Percentiles rank a stretch among this genome's conserved stretches.
These are phyloP conservation scores for Lepidochitona cinerea DNA, from an alignment of 2,888 invertebrate genomes.

Conservation along the genomic window DNA sequence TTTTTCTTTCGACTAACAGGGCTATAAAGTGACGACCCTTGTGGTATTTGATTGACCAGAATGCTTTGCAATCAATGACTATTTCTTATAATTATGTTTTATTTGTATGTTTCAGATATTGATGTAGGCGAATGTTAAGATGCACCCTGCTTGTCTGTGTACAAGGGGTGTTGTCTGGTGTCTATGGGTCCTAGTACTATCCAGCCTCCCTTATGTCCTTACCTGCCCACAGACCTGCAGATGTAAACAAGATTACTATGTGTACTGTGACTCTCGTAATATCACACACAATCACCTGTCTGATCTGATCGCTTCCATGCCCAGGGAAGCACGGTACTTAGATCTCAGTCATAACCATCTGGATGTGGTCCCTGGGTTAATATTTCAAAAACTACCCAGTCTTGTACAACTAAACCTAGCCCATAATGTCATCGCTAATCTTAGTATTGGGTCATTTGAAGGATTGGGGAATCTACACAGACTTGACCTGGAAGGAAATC, in stretches of 20 bases:
- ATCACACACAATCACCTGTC: slow-evolving; percentile 33
- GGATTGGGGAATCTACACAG: slow-evolving; percentile 31
- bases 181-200: not conserved
- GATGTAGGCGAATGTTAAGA: not conserved
- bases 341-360: slow-evolving; percentile 45
- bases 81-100: no score
- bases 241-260: slow-evolving; percentile 41
- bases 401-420: slow-evolving; percentile 32
- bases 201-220: not conserved
- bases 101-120: slow-evolving; percentile 2
- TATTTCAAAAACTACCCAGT: slow-evolving; percentile 16
- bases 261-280: slow-evolving; percentile 43
- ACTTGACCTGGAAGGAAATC: slow-evolving; percentile 37
- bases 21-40: no score
- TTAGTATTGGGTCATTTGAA: slow-evolving; percentile 27
- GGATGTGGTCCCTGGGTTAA: slow-evolving; percentile 18
- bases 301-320: slow-evolving; percentile 27
- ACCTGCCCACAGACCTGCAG: slow-evolving; percentile 44
- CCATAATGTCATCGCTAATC: slow-evolving; percentile 29
- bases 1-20: no score
- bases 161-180: not conserved
- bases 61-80: no score
- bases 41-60: no score
- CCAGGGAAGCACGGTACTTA: slow-evolving; percentile 41
- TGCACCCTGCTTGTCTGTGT: not conserved